Percentiles rank a stretch among this genome's conserved stretches.
These are phyloP conservation scores for Ptychochromis oligacanthus DNA, from an alignment of 2,113 vertebrate genomes.

Conservation along the genomic window DNA sequence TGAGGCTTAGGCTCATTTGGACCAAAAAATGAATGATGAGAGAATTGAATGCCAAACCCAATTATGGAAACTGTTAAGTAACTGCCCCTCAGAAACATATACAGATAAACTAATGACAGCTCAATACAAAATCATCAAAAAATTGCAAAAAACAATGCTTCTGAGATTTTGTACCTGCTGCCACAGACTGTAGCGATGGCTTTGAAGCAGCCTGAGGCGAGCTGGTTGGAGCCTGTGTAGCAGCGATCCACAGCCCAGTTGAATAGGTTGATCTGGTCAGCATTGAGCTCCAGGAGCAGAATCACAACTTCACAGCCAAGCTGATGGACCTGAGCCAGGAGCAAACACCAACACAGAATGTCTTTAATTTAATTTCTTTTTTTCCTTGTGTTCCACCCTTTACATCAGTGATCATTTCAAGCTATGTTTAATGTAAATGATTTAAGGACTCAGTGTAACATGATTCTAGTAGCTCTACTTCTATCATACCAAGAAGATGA, in stretches of 20 bases:
- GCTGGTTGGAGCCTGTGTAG: constrained; percentile 94
- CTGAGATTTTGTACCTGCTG: constrained; percentile 85
- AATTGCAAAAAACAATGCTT: neutral
- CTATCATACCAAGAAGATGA: neutral
- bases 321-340: constrained; percentile 88
- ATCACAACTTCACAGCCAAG: constrained; percentile 97
- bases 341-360: neutral
- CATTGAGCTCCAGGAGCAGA: constrained; percentile 93
- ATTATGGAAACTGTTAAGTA: neutral
- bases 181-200: constrained; percentile 95
- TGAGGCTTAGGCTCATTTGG: neutral
- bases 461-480: neutral
- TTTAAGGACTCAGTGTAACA: neutral
- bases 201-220: constrained; percentile 97
- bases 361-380: neutral
- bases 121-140: neutral
- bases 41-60: neutral
- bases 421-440: neutral
- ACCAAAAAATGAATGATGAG: neutral
- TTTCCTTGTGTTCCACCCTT: neutral
- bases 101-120: neutral
- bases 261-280: constrained; percentile 95
- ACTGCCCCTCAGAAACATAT: neutral
- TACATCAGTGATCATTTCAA: neutral
- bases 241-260: constrained; percentile 98